A percentile compares a stretch with the other conserved stretches of the same genome.
Evolutionary conservation across 2,888 invertebrate species (phyloP).

Genomic region (Anoplius nigerrimus): DNA sequence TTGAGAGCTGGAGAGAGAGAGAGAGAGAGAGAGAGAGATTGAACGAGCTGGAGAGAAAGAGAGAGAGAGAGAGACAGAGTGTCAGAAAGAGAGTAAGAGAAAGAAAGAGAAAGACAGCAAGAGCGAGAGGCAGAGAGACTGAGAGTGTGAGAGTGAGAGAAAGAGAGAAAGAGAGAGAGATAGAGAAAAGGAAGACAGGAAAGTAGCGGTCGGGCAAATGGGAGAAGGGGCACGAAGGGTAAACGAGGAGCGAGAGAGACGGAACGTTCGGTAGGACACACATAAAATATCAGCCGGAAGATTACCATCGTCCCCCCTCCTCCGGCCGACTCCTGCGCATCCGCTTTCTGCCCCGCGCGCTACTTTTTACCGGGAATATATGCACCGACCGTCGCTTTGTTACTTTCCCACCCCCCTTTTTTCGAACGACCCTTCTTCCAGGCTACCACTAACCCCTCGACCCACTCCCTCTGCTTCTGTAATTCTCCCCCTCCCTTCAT

Average conservation of each 20-base stretch:
- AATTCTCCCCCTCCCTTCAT: neutral
- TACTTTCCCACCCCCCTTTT: conserved; percentile 49
- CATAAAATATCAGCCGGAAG: conserved; percentile 73
- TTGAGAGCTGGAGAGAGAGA: conserved; percentile 11
- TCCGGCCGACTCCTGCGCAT: conserved; percentile 59
- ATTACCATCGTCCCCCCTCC: conserved; percentile 65
- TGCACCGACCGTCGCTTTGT: conserved; percentile 67
- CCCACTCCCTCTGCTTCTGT: neutral
- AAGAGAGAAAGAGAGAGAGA: conserved; percentile 1
- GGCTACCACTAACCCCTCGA: conserved; percentile 32
- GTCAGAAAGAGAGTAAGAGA: conserved; percentile 12
- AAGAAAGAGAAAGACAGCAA: conserved; percentile 10
- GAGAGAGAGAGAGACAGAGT: neutral
- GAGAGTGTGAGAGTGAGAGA: conserved; percentile 21
- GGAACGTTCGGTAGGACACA: conserved; percentile 62
- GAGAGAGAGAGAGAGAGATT: neutral
- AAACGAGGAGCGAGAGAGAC: conserved; percentile 15
- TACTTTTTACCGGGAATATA: conserved; percentile 67
- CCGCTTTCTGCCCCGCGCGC: conserved; percentile 59
- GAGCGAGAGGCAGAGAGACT: neutral
- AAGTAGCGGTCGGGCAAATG: conserved; percentile 22
- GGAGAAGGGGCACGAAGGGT: conserved; percentile 13
- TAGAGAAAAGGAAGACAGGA: conserved; percentile 10
- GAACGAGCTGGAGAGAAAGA: conserved; percentile 12
- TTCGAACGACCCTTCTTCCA: conserved; percentile 44